Evolutionary conservation across 2,113 vertebrate species (phyloP).

Genomic region (Genyomyrus donnyi): DNA sequence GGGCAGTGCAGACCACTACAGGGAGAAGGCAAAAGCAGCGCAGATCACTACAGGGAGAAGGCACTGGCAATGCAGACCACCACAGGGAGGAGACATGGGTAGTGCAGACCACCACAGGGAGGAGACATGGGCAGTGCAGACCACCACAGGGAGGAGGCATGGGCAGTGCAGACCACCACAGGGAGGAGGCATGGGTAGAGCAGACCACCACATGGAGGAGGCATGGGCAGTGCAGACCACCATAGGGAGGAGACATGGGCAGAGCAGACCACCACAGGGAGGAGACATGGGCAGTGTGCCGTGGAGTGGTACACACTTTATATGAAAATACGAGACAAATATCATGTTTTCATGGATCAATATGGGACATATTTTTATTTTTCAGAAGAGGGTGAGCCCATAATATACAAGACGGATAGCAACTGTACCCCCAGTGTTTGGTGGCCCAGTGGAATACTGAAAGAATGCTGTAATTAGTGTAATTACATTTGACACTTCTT

Average conservation of each 20-base stretch:
- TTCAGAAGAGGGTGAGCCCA: background rate
- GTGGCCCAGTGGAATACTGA: background rate
- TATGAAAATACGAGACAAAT: background rate
- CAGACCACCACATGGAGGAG: background rate
- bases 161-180: background rate
- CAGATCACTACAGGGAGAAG: no score
- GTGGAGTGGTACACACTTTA: background rate
- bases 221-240: background rate
- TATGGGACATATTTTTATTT: background rate
- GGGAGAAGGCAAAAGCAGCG: background rate
- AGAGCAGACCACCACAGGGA: background rate
- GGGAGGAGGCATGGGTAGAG: background rate
- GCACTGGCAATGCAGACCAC: background rate
- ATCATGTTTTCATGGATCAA: background rate
- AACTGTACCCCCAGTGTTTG: background rate
- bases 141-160: background rate
- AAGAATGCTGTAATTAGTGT: background rate
- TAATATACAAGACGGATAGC: background rate
- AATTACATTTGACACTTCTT: background rate
- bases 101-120: background rate
- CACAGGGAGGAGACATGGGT: no score
- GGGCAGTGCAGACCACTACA: background rate
- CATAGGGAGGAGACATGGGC: background rate
- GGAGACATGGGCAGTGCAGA: no score
- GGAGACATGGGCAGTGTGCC: background rate